Percentiles rank a stretch among this genome's conserved stretches.
Evolutionary conservation across 2,888 invertebrate species (phyloP).

Genomic region (Eupithecia vulgata): DNA sequence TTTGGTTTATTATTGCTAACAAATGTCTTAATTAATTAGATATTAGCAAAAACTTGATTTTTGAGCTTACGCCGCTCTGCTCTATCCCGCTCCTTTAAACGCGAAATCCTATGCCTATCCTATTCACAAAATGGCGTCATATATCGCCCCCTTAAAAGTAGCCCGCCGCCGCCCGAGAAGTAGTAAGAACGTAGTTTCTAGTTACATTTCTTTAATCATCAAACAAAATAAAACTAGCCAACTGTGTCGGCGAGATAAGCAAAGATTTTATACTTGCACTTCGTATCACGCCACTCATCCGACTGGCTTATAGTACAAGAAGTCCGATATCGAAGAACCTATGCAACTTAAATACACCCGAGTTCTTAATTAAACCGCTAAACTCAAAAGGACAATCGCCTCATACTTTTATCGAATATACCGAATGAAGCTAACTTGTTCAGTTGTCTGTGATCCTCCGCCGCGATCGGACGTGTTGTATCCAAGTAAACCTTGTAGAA

Average conservation of each 20-base stretch:
- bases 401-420: slow-evolving; percentile 42
- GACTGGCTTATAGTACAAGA: background rate
- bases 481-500: slow-evolving; percentile 5
- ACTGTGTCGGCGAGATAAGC: too few species aligned
- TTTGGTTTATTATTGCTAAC: too few species aligned
- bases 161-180: too few species aligned
- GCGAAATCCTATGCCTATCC: too few species aligned
- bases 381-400: slow-evolving; percentile 62
- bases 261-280: background rate
- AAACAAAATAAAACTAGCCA: background rate
- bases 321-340: background rate
- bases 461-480: slow-evolving; percentile 52
- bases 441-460: slow-evolving; percentile 65
- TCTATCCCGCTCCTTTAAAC: too few species aligned
- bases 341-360: background rate
- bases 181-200: background rate
- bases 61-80: too few species aligned
- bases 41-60: too few species aligned
- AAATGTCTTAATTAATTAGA: too few species aligned
- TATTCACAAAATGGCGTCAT: too few species aligned
- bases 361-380: background rate
- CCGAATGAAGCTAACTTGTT: slow-evolving; percentile 47
- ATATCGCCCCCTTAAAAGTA: too few species aligned
- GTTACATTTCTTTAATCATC: background rate
- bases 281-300: background rate